These are phyloP conservation scores for Procambarus clarkii DNA, from an alignment of 1,140 invertebrate genomes.

Conservation along the genomic window DNA sequence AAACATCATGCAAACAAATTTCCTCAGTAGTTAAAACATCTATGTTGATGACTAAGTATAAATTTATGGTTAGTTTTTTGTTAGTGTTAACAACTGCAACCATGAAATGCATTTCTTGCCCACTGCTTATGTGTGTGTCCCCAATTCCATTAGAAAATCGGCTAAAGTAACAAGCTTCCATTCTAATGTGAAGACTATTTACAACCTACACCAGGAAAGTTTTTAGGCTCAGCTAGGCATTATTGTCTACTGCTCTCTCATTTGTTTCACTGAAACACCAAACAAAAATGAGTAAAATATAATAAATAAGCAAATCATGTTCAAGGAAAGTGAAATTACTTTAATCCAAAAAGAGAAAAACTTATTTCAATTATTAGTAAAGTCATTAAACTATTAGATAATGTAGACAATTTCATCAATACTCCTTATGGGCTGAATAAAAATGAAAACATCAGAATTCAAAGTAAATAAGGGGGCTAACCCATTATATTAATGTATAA, in stretches of 20 bases:
- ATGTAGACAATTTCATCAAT: no score
- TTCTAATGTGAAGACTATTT: background rate
- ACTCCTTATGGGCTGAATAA: background rate
- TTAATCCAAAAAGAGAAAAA: background rate
- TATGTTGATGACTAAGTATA: background rate
- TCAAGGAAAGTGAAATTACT: no score
- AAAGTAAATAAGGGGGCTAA: background rate
- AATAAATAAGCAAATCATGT: background rate
- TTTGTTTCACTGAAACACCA: background rate
- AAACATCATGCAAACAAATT: background rate
- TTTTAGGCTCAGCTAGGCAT: background rate
- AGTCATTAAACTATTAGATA: background rate
- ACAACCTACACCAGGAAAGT: background rate
- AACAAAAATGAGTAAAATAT: background rate
- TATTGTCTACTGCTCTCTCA: background rate
- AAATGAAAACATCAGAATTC: conserved; percentile 22
- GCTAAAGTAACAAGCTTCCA: background rate
- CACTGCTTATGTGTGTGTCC: conserved; percentile 45
- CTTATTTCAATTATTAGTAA: background rate
- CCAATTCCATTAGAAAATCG: conserved; percentile 18
- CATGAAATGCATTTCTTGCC: conserved; percentile 64
- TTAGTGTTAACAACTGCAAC: conserved; percentile 43
- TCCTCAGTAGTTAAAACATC: background rate
- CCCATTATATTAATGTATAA: background rate
- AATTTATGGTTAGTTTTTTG: conserved; percentile 26